Evolutionary conservation across 1,140 invertebrate genomes (phyloP), one percentile per base, ranked within the genome.

Genomic region (Delia radicum): DNA sequence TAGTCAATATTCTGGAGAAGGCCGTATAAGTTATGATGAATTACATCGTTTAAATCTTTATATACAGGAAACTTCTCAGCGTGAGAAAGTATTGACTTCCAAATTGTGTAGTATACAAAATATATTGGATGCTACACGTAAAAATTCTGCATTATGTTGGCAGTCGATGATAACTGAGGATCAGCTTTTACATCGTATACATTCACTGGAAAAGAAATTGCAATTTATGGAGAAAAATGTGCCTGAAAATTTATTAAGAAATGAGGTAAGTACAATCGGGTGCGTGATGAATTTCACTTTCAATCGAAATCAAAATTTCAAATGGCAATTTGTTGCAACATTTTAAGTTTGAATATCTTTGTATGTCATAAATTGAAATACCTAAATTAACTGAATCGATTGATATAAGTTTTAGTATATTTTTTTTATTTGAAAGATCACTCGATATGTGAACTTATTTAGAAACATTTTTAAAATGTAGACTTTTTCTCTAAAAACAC

Each of bases 81-180:
- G 97, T 28, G 96, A 99, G 86, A 92, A 94, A 79, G 91, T 94
- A 72, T 87, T 98, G 1, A 93, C 98, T 85, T 92, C 90, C 37
- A 98, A 99, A 82, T 84, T 99, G 65, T 90, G 89, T 28, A 92
- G 92, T 75, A 87, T 99, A 74, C 93, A 96, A 85, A 90, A 92
- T 80, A 89, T 97, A 61, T 91, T 99, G 42, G 91, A 93, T 74
- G 91, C 91, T 73, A 94, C 96, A 12, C 91, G 93, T 73, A 92
- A 94, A 76, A 86, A 85, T 42, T 82, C 91, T 10, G 92, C 95
- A 78, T 90, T 92, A 77, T 94, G 94, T 77, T 99, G 98, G 98
- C 95, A 96, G 85, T 93, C 96, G 33, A 90, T 98, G 80, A 95
- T 99, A 78, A 93, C 96, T 80, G 98, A 99, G 88, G 98, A 99